Evolutionary conservation across 2,113 vertebrate species (phyloP), one percentile per base, ranked within the genome.

Genomic region (Oreochromis aureus): DNA sequence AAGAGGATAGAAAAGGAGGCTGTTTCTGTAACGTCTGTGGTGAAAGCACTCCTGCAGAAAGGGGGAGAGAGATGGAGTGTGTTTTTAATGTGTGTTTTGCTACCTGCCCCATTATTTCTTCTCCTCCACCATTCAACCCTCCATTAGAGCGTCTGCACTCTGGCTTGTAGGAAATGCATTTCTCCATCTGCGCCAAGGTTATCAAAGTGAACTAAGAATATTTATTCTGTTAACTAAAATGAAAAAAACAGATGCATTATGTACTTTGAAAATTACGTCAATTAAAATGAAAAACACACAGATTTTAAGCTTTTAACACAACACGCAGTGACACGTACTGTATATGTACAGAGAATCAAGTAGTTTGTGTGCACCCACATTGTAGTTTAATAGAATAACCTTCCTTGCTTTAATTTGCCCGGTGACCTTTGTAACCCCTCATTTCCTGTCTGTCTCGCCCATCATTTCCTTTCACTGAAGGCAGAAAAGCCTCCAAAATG

Each of bases 11-110:
- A 63, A 55, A 55, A 87, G 10, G 44, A 83, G 79, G 61, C 48
- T n/a, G 53, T 85, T 82, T 86, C 58, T 76, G n/a, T 61, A 19
- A 34, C 16, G 1, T 81, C 24, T 39, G 24, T 54, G 78, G 6
- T 87, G 83, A 89, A 88, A 91, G 61, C 59, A 56, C 76, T 32
- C 15, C 24, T 59, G 24, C 16, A 22, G 69, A 18, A 51, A 51
- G 71, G 27, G 24, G 85, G 48, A 76, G 19, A n/a, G 44, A 82
- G 54, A 15, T 3, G 15, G 36, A 53, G 34, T 32, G 39, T 22
- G 41, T 54, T 71, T 63, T 71, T 58, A 32, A 34, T 86, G 41
- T 53, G 56, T 11, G 19, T 56, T 81, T 46, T 56, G 44, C 39
- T 56, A 5, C 56, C 54, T 61, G 73, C 18, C 7, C 18, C 13